phyloP scores from a whole-genome alignment of 2,888 invertebrate genomes.

The Dioctria linearis region DNA sequence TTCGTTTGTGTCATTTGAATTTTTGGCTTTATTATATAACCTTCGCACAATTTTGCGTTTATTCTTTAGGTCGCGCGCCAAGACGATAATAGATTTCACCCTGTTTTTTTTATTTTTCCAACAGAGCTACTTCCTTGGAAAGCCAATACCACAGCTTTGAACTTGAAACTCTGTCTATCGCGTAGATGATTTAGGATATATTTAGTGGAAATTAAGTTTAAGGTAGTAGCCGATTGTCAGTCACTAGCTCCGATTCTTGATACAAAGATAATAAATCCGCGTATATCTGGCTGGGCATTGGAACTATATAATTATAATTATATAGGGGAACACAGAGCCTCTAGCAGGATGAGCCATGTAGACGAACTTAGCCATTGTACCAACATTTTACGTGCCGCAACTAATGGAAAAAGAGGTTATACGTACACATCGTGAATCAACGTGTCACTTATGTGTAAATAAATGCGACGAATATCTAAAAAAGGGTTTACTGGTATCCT shows the following conservation, averaged over 20 bases:
- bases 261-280: conserved; percentile 60
- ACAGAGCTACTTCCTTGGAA: conserved; percentile 61
- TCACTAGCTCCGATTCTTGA: conserved; percentile 59
- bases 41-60: too few relatives aligned
- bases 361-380: background rate
- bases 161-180: conserved; percentile 62
- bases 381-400: conserved; percentile 57
- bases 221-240: conserved; percentile 62
- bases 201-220: conserved; percentile 60
- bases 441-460: conserved; percentile 58
- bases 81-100: too few relatives aligned
- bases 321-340: conserved; percentile 45
- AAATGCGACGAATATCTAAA: conserved; percentile 60
- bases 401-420: conserved; percentile 60
- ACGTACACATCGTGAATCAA: conserved; percentile 60
- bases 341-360: background rate
- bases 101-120: conserved; percentile 64
- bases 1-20: too few relatives aligned
- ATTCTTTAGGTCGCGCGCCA: too few relatives aligned
- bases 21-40: too few relatives aligned
- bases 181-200: conserved; percentile 61
- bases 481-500: conserved; percentile 34
- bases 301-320: conserved; percentile 58
- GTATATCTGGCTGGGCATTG: conserved; percentile 60
- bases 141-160: conserved; percentile 63